These are phyloP conservation scores for Phenganax marumi DNA, from an alignment of 92 coral and sea anemone genomes.

Conservation along the genomic window DNA sequence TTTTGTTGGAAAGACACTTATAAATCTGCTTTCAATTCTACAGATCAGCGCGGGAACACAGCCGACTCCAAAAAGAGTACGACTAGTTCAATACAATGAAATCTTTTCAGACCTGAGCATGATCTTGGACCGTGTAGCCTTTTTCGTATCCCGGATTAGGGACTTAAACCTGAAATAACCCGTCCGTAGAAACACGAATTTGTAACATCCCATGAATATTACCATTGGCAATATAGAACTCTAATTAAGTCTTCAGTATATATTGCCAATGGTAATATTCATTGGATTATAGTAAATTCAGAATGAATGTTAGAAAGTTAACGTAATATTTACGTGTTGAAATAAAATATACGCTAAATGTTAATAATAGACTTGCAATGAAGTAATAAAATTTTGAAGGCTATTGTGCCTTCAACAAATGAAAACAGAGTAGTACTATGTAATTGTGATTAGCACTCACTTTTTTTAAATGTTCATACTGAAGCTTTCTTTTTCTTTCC, in stretches of 20 bases:
- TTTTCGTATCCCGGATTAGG: neutral
- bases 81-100: conserved; percentile 12
- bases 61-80: conserved; percentile 8
- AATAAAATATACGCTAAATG: neutral
- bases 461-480: no score
- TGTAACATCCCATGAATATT: neutral
- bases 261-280: neutral
- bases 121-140: neutral
- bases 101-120: conserved; percentile 10
- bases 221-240: neutral
- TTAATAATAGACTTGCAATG: no score
- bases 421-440: no score
- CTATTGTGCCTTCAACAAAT: neutral
- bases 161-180: neutral
- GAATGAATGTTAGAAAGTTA: conserved; percentile 21
- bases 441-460: no score
- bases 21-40: neutral
- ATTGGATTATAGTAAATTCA: conserved; percentile 41
- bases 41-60: neutral
- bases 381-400: neutral
- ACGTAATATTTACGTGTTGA: conserved; percentile 45
- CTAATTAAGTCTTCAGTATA: neutral
- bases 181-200: neutral
- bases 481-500: no score
- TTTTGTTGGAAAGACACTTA: no score